These are phyloP conservation scores for Psilopogon haemacephalus DNA, from an alignment of 2,113 vertebrate genomes.

Conservation along the genomic window DNA sequence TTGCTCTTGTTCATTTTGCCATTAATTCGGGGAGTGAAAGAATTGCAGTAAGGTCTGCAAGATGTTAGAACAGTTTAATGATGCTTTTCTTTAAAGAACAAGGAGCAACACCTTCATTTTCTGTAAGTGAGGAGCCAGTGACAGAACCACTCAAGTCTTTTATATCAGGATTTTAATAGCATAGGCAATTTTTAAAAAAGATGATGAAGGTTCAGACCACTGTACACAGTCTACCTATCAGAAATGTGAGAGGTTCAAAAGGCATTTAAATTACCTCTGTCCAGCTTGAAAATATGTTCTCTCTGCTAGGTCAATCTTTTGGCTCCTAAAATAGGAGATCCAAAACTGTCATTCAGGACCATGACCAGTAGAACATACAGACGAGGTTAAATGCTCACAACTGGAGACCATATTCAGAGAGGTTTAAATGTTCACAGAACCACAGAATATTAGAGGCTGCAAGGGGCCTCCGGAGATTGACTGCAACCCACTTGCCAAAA, in stretches of 20 bases:
- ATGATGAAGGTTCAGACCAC: not conserved
- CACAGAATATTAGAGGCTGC: no score
- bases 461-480: no score
- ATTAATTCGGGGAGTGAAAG: constrained; percentile 26
- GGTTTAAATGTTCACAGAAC: not conserved
- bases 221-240: not conserved
- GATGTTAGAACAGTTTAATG: constrained; percentile 20
- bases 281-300: not conserved
- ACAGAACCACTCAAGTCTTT: not conserved
- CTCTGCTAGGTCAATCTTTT: not conserved
- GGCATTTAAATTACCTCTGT: not conserved
- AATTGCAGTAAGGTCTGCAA: not conserved
- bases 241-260: not conserved
- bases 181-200: not conserved
- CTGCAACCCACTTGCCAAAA: no score
- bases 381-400: not conserved
- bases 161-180: not conserved
- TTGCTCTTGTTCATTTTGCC: not conserved
- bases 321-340: not conserved
- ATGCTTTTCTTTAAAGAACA: constrained; percentile 23
- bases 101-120: constrained; percentile 24
- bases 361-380: not conserved
- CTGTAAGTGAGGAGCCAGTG: not conserved
- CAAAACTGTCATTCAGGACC: not conserved
- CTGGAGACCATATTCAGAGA: not conserved